phyloP scores from a whole-genome alignment of 2,888 invertebrate genomes.

The Cosmia pyralina region DNA sequence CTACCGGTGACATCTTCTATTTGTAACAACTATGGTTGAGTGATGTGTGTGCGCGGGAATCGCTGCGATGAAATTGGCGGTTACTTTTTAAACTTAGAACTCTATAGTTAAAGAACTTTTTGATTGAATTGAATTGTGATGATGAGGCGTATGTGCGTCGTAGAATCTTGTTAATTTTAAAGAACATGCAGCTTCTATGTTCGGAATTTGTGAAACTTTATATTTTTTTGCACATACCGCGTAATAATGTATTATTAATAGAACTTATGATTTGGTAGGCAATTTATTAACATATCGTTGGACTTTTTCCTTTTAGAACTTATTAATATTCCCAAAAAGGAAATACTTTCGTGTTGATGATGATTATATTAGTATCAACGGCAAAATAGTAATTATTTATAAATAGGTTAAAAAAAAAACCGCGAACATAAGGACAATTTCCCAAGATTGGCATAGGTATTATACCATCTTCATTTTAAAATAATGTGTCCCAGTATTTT shows the following conservation, averaged over 20 bases:
- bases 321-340: slow-evolving; percentile 21
- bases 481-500: not conserved
- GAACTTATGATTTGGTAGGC: slow-evolving; percentile 22
- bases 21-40: slow-evolving; percentile 16
- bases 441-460: not conserved
- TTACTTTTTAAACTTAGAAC: slow-evolving; percentile 36
- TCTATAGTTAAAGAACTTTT: slow-evolving; percentile 22
- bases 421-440: not conserved
- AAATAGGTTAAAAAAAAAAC: not conserved
- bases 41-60: slow-evolving; percentile 16
- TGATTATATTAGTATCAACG: slow-evolving; percentile 4
- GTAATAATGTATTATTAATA: slow-evolving; percentile 4
- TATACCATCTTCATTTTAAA: not conserved
- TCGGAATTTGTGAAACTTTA: slow-evolving; percentile 8
- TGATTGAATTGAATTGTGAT: too few species aligned
- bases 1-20: slow-evolving; percentile 15
- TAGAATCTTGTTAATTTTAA: slow-evolving; percentile 14
- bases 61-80: slow-evolving; percentile 9
- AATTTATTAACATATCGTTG: slow-evolving; percentile 23
- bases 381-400: slow-evolving; percentile 9
- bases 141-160: not conserved
- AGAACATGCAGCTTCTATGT: slow-evolving; percentile 7
- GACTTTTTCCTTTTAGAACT: slow-evolving; percentile 4
- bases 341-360: slow-evolving; percentile 25
- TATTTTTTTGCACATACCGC: not conserved